Conservation (phyloP, 2,888 invertebrate species). For the Brassicogethes aeneus region DNA sequence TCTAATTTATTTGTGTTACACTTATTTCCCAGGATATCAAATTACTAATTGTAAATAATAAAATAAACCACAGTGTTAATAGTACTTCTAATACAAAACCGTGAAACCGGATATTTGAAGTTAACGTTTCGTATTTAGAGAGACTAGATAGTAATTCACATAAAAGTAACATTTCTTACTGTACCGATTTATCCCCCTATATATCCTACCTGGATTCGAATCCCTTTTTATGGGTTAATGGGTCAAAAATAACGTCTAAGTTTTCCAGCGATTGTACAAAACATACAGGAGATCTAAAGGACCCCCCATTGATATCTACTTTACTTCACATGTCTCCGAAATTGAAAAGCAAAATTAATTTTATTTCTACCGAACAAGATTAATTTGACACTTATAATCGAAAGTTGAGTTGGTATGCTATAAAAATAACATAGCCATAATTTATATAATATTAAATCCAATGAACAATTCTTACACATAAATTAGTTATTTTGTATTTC, state of each 20-base stretch:
- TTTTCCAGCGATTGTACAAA: neutral
- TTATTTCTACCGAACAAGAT: too few relatives aligned
- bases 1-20: too few relatives aligned
- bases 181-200: neutral
- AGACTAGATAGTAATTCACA: neutral
- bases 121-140: neutral
- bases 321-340: constrained; percentile 15
- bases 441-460: too few relatives aligned
- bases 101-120: neutral
- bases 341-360: neutral
- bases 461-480: too few relatives aligned
- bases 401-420: too few relatives aligned
- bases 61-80: neutral
- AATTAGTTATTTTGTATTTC: too few relatives aligned
- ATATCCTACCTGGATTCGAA: constrained; percentile 8
- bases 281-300: neutral
- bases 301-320: constrained; percentile 18
- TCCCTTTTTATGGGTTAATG: constrained; percentile 29
- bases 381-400: too few relatives aligned
- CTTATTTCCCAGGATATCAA: neutral
- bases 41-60: neutral
- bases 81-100: neutral
- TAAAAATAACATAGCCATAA: too few relatives aligned
- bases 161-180: neutral
- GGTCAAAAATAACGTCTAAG: constrained; percentile 26